A percentile compares a stretch with the other conserved stretches of the same genome.
These are phyloP conservation scores for Marmota monax DNA, from an alignment of 2,113 vertebrate genomes.

Conservation along the genomic window DNA sequence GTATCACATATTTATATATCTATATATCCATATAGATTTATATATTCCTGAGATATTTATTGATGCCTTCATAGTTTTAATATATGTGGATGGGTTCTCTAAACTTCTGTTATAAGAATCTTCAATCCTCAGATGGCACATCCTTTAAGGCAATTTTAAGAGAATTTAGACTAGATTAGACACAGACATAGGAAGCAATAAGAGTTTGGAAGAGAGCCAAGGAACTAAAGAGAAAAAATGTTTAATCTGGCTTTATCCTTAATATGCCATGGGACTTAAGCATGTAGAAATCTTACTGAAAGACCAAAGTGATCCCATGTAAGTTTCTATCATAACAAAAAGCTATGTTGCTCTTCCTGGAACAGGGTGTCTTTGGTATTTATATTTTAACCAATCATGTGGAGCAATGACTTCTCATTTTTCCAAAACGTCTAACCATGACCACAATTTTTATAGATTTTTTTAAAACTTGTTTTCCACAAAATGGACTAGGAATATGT, in stretches of 20 bases:
- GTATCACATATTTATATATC: too few species aligned
- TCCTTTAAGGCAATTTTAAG: not conserved
- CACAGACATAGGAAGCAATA: not conserved
- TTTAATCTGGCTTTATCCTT: not conserved
- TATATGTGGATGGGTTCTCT: fast-evolving
- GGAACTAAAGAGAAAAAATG: not conserved
- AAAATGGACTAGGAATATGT: not conserved
- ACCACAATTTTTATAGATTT: not conserved
- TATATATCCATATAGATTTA: too few species aligned
- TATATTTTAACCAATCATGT: not conserved
- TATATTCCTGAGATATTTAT: not conserved
- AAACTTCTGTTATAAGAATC: not conserved
- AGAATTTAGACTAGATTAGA: not conserved
- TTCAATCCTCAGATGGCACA: not conserved
- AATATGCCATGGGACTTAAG: not conserved
- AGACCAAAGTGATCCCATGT: too few species aligned
- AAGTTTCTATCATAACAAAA: not conserved
- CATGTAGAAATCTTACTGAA: not conserved
- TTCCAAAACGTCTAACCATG: not conserved
- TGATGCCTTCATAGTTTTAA: not conserved
- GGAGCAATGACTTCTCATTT: not conserved
- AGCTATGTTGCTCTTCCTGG: not conserved
- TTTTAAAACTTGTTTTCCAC: not conserved
- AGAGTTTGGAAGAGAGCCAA: not conserved
- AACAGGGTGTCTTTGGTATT: not conserved